Percentiles rank a stretch among this genome's conserved stretches.
Evolutionary conservation across 2,113 vertebrate genomes (phyloP).

Genomic region (Silurus glanis): DNA sequence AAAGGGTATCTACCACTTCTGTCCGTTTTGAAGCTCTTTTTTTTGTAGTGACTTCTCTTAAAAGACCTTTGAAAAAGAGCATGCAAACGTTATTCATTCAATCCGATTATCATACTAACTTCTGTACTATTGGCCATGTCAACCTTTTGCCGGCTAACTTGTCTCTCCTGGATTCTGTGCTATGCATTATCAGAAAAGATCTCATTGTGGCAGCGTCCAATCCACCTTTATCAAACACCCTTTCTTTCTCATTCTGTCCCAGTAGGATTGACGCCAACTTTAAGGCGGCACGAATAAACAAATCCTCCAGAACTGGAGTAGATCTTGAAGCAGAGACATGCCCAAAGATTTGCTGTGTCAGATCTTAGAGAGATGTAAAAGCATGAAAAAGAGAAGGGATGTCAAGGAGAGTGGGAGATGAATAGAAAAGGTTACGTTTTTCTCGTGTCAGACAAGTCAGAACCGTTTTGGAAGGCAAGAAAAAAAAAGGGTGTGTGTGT

Average conservation of each 20-base stretch:
- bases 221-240: background rate
- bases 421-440: slow-evolving; percentile 48
- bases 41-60: background rate
- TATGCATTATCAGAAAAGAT: slow-evolving; percentile 1
- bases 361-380: slow-evolving; percentile 26
- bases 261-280: background rate
- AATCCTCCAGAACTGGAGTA: background rate
- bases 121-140: background rate
- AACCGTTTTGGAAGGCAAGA: slow-evolving; percentile 42
- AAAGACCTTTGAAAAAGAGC: background rate
- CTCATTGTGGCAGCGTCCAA: background rate
- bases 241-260: background rate
- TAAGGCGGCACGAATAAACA: slow-evolving; percentile 13
- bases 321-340: background rate
- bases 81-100: background rate
- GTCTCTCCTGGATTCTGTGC: background rate
- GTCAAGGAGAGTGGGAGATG: slow-evolving; percentile 50
- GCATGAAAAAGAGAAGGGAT: slow-evolving; percentile 26
- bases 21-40: no score
- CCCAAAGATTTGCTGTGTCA: slow-evolving; percentile 22
- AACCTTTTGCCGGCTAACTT: background rate
- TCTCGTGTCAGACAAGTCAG: slow-evolving; percentile 49
- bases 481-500: slow-evolving; percentile 48
- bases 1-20: background rate
- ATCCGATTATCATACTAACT: slow-evolving; percentile 5